Evolutionary conservation across 2,888 invertebrate species (phyloP), one percentile per base, ranked within the genome.

Genomic region (Sminthurinus aureus): DNA sequence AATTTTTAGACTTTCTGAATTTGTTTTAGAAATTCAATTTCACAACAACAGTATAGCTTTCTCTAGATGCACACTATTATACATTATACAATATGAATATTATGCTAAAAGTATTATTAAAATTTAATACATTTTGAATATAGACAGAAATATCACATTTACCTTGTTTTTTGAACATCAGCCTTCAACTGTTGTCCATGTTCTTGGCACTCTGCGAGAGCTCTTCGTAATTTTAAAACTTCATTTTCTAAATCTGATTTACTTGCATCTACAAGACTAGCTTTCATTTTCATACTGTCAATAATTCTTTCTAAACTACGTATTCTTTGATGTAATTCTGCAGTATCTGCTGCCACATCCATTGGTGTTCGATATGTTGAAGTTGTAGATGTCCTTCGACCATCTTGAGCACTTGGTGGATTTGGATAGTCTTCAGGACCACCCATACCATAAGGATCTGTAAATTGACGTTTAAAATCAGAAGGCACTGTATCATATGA

Each of bases 111-210:
- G n/a, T n/a, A n/a, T n/a, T n/a, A n/a, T n/a, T n/a, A n/a, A n/a
- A n/a, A n/a, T n/a, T n/a, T n/a, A n/a, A n/a, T n/a, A n/a, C n/a
- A n/a, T n/a, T n/a, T n/a, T n/a, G n/a, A n/a, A n/a, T n/a, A 6
- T 38, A 38, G 6, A 38, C 38, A 38, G 38, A 38, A 38, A 26
- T 73, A n/a, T 6, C 18, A 74, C 3, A 79, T 77, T 75, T 80
- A 84, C 84, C 82, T 84, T 18, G 82, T 67, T 76, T 82, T 84
- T 80, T 84, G 84, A 69, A 79, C 79, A 13, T 84, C 84, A 38
- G 75, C 79, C 20, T 69, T 75, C 58, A 82, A 69, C 22, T 84
- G 82, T 52, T 82, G 78, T 13, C 84, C 82, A 51, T 84, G 82
- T 15, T 75, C 74, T 51, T 84, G 82, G 15, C 82, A 79, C 69